Percentiles rank a stretch among this genome's conserved stretches.
These are phyloP conservation scores for Phrynosoma blainvillii DNA, from an alignment of 2,113 vertebrate genomes.

Conservation along the genomic window DNA sequence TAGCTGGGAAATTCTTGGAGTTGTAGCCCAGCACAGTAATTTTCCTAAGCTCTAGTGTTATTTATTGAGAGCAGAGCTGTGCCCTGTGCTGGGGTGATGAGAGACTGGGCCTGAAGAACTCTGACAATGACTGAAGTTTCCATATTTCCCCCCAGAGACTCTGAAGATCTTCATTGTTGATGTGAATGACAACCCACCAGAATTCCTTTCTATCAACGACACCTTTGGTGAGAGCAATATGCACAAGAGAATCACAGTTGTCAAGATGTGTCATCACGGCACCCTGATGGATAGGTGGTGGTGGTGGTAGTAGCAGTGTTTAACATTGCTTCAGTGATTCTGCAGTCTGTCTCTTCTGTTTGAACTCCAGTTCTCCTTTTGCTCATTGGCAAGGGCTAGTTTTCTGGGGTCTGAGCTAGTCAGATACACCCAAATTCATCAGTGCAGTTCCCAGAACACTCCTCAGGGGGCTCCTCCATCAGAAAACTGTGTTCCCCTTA, in stretches of 20 bases:
- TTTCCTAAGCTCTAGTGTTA: background rate
- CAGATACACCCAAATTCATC: background rate
- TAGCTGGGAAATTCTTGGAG: background rate
- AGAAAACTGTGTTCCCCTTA: background rate
- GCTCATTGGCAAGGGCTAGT: rapidly evolving
- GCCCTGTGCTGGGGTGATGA: no score
- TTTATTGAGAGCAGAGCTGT: background rate
- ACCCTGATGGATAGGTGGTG: background rate
- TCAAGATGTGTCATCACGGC: background rate
- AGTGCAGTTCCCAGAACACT: conserved; percentile 14
- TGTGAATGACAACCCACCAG: conserved; percentile 87
- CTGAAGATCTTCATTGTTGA: conserved; percentile 85
- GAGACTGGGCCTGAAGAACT: background rate
- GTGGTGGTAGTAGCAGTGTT: no score
- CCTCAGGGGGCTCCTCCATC: no score
- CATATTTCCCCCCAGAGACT: conserved; percentile 64
- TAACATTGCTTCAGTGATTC: background rate
- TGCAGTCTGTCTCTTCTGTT: background rate
- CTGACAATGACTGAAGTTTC: background rate
- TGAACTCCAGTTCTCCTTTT: background rate
- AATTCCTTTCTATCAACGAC: conserved; percentile 72
- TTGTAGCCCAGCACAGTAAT: background rate
- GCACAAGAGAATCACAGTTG: rapidly evolving
- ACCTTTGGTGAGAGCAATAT: conserved; percentile 79
- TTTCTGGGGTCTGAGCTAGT: background rate